Evolutionary conservation across 1,140 invertebrate species (phyloP).

Genomic region (Pseudomyrmex dendroicus): DNA sequence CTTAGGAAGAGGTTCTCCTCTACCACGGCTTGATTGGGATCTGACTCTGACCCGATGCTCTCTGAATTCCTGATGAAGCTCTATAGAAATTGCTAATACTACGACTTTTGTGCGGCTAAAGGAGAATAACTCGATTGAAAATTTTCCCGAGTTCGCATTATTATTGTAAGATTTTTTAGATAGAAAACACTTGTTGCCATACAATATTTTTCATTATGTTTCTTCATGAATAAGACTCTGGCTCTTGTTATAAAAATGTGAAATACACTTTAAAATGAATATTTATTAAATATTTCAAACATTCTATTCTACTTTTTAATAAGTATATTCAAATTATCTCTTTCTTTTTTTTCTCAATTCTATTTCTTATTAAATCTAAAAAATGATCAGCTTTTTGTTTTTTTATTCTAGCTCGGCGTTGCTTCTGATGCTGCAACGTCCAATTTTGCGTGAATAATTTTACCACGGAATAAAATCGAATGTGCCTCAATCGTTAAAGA

Average conservation of each 20-base stretch:
- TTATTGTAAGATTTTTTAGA: neutral
- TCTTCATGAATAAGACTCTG: neutral
- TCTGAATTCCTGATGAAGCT: constrained; percentile 46
- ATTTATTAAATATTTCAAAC: no score
- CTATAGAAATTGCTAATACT: constrained; percentile 45
- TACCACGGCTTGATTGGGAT: constrained; percentile 30
- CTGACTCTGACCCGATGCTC: constrained; percentile 7
- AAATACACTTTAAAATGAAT: no score
- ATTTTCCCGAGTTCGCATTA: neutral
- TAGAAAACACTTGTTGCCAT: constrained; percentile 5
- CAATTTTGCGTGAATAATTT: no score
- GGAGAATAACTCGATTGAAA: constrained; percentile 31
- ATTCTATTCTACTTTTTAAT: neutral
- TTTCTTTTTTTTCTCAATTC: neutral
- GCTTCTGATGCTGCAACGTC: no score
- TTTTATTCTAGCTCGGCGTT: no score
- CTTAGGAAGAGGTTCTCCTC: constrained; percentile 18
- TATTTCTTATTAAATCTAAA: no score
- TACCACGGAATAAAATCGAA: no score
- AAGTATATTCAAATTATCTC: constrained; percentile 12
- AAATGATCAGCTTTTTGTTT: no score
- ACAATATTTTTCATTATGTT: neutral
- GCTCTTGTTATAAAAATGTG: no score
- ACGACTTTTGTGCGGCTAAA: constrained; percentile 22
- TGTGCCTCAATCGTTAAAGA: no score